Evolutionary conservation across 2,113 vertebrate genomes (phyloP).

Genomic region (Centropus bengalensis): DNA sequence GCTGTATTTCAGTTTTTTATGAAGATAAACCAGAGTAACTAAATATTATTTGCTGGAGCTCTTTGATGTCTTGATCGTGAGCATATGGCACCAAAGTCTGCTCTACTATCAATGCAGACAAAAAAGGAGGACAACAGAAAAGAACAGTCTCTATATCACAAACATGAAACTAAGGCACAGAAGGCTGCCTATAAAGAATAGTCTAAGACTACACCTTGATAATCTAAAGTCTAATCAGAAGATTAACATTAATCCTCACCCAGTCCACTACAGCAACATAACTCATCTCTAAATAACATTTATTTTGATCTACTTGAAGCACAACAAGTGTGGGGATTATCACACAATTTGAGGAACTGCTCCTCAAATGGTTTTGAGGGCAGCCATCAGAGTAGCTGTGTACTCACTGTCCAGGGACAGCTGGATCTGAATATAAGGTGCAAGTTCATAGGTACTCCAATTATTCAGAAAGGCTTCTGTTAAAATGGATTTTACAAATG

Average conservation of each 20-base stretch:
- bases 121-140: neutral
- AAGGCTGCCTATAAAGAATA: neutral
- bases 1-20: neutral
- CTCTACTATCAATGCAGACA: neutral
- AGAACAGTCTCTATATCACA: neutral
- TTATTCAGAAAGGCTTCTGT: neutral
- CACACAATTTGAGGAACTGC: neutral
- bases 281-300: neutral
- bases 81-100: neutral
- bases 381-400: neutral
- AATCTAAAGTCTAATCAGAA: neutral
- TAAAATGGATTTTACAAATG: neutral
- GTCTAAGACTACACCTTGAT: neutral
- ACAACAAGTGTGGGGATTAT: fast-evolving
- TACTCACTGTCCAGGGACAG: neutral
- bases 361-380: neutral
- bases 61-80: neutral
- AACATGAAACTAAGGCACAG: neutral
- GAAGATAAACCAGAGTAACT: neutral
- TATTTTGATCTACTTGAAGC: neutral
- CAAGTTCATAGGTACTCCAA: neutral
- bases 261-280: neutral
- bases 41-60: neutral
- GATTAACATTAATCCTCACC: neutral
- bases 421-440: neutral